Percentiles rank a stretch among this genome's conserved stretches.
These are phyloP conservation scores for Micrastur ruficollis DNA, from an alignment of 2,797 vertebrate species.

Conservation along the genomic window DNA sequence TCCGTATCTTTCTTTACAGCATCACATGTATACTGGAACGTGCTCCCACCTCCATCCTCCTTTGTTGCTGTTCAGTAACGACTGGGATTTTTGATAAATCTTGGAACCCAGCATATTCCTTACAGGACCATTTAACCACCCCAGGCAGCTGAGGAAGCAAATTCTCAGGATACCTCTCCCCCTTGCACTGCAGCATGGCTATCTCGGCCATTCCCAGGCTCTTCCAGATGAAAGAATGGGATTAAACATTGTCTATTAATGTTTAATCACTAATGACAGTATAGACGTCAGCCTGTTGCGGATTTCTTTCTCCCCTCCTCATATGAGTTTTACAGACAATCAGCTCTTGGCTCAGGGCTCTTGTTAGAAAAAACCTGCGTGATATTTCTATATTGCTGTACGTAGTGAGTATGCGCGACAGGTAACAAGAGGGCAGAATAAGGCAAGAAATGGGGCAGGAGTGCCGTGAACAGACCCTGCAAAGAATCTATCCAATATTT, in stretches of 20 bases:
- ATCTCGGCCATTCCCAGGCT: background rate
- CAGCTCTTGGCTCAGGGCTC: background rate
- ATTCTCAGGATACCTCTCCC: background rate
- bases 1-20: background rate
- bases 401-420: accelerated
- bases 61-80: background rate
- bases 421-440: background rate
- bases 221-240: background rate
- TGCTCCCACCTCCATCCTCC: background rate
- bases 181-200: background rate
- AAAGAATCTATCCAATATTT: background rate
- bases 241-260: background rate
- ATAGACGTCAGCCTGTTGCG: background rate
- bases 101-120: background rate
- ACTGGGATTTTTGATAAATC: background rate
- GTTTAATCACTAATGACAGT: background rate
- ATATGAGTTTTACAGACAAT: background rate
- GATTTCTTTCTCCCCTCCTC: background rate
- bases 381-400: background rate
- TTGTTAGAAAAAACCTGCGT: background rate
- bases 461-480: background rate
- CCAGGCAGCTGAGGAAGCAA: background rate
- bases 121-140: background rate
- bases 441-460: background rate
- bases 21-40: background rate